Evolutionary conservation across 2,888 invertebrate genomes (phyloP).

Genomic region (Elmis aenea): DNA sequence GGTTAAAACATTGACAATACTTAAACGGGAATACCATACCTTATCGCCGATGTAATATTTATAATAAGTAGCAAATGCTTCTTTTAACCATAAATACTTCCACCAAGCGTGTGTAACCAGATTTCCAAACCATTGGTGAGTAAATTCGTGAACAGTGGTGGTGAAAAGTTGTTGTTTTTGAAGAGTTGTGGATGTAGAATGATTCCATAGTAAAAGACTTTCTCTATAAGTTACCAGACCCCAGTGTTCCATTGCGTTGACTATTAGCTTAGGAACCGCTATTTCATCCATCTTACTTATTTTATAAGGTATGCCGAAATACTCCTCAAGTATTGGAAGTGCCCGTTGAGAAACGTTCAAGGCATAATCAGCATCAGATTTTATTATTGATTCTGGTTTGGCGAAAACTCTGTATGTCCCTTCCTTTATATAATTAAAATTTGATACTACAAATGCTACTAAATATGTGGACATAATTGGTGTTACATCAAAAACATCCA

Average conservation of each 20-base stretch:
- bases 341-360: constrained; percentile 45
- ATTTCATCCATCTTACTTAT: constrained; percentile 68
- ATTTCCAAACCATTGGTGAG: constrained; percentile 69
- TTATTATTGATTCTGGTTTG: constrained; percentile 31
- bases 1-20: too few species aligned
- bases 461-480: constrained; percentile 70
- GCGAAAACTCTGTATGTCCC: constrained; percentile 30
- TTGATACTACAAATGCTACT: constrained; percentile 65
- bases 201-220: constrained; percentile 53
- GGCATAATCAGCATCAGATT: constrained; percentile 42
- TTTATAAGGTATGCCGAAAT: constrained; percentile 53
- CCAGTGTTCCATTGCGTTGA: constrained; percentile 94
- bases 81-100: constrained; percentile 61
- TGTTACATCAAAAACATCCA: constrained; percentile 12
- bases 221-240: constrained; percentile 77
- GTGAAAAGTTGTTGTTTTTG: constrained; percentile 49
- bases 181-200: constrained; percentile 41
- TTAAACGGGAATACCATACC: too few species aligned
- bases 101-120: constrained; percentile 61
- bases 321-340: constrained; percentile 50
- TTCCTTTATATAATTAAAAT: constrained; percentile 38
- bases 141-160: constrained; percentile 59
- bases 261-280: constrained; percentile 77
- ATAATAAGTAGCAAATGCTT: constrained; percentile 67
- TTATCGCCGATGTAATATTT: too few species aligned